A percentile compares a stretch with the other conserved stretches of the same genome.
Conservation (phyloP, 2,797 vertebrate species). For the Semaprochilodus insignis region DNA sequence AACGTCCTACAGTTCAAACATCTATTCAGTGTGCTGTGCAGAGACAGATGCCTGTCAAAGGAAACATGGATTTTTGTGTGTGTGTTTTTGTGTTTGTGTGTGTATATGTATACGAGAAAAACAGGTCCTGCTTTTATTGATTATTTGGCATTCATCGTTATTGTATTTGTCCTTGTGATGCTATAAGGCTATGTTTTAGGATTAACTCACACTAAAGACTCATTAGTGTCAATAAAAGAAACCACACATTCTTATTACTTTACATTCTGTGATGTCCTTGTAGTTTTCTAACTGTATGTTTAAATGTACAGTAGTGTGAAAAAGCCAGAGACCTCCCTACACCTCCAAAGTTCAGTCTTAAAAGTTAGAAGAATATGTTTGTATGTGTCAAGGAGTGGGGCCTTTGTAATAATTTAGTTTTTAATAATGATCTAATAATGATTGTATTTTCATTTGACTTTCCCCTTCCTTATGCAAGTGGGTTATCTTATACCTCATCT, state of each 20-base stretch:
- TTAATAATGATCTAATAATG: too few species aligned
- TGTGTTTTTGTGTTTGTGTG: too few species aligned
- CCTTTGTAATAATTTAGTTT: too few species aligned
- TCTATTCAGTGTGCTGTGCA: conserved; percentile 25
- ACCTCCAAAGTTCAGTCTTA: too few species aligned
- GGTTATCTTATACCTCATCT: too few species aligned
- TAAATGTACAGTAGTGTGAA: too few species aligned
- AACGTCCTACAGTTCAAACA: conserved; percentile 48
- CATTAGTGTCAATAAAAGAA: background rate
- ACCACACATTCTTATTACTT: background rate
- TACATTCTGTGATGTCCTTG: background rate
- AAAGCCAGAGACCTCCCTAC: too few species aligned
- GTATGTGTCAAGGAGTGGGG: too few species aligned
- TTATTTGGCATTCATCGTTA: background rate
- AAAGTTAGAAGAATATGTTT: too few species aligned
- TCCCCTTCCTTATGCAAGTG: too few species aligned
- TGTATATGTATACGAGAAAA: background rate
- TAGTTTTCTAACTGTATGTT: background rate
- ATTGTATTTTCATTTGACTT: too few species aligned
- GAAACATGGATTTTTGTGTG: conserved; percentile 33
- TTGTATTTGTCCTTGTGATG: background rate
- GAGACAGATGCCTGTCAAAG: conserved; percentile 42
- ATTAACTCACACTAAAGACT: background rate
- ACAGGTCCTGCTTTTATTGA: background rate
- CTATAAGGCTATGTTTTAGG: background rate